phyloP scores from a whole-genome alignment of 2,113 vertebrate species.

The Aphelocoma coerulescens region DNA sequence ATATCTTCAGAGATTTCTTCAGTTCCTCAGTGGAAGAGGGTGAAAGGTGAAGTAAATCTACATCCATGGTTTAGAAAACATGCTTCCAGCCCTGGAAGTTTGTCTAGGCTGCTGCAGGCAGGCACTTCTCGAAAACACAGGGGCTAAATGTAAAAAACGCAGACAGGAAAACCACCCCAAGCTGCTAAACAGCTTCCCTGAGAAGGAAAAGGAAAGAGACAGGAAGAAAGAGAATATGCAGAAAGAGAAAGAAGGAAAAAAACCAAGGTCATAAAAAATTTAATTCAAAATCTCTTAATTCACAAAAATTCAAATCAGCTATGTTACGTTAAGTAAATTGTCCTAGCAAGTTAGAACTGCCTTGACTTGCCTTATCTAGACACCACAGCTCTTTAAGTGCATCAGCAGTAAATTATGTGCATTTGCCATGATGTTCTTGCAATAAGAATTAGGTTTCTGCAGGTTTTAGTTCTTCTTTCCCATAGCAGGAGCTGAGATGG shows the following conservation, averaged over 20 bases:
- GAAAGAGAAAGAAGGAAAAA: not conserved
- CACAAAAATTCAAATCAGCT: not conserved
- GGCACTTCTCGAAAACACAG: not conserved
- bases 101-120: not conserved
- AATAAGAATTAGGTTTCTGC: slow-evolving; percentile 17
- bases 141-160: not conserved
- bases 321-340: not conserved
- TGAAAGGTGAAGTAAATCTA: not conserved
- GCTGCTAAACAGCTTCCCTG: not conserved
- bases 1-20: not conserved
- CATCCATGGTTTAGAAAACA: rapidly evolving
- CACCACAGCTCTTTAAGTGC: slow-evolving; percentile 5
- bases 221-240: not conserved
- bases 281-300: not conserved
- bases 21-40: not conserved
- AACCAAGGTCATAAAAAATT: not conserved
- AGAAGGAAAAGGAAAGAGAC: not conserved
- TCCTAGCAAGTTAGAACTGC: slow-evolving; percentile 19
- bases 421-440: not conserved
- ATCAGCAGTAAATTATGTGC: slow-evolving; percentile 25
- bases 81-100: not conserved
- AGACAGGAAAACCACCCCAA: not conserved
- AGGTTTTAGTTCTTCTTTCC: slow-evolving; percentile 3
- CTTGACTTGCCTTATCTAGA: slow-evolving; percentile 23
- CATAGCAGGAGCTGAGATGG: not conserved